phyloP scores from a whole-genome alignment of 2,888 invertebrate genomes.

The Lycocerus yunnanus region DNA sequence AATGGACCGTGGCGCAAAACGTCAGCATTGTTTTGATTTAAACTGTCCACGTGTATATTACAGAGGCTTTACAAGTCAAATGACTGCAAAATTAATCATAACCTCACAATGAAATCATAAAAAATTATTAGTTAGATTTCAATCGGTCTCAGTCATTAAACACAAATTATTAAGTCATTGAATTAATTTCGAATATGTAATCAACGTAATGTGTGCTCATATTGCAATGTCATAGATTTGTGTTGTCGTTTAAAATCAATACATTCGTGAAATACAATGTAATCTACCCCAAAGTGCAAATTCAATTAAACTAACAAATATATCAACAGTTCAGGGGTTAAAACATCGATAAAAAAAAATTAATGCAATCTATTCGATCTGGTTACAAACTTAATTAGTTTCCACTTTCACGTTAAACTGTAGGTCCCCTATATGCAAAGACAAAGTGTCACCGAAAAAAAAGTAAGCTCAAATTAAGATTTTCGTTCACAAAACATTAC shows the following conservation, averaged over 20 bases:
- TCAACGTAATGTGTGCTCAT: not conserved
- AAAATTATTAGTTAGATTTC: not conserved
- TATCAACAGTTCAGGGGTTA: not conserved
- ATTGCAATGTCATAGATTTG: not conserved
- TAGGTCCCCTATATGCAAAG: too few relatives aligned
- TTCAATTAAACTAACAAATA: constrained; percentile 1
- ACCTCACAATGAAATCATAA: not conserved
- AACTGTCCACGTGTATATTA: not conserved
- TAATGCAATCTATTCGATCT: too few relatives aligned
- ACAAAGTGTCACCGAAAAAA: too few relatives aligned
- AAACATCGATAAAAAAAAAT: too few relatives aligned
- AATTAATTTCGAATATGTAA: not conserved
- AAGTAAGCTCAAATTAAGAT: too few relatives aligned
- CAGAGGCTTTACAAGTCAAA: not conserved
- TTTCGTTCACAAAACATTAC: too few relatives aligned
- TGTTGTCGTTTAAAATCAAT: not conserved
- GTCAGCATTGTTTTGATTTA: not conserved
- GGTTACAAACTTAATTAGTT: not conserved
- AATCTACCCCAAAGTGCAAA: not conserved
- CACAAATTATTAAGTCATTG: not conserved
- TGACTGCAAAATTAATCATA: not conserved
- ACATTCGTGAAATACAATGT: not conserved
- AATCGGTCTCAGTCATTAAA: not conserved
- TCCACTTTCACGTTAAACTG: not conserved
- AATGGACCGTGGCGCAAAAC: not conserved